A percentile compares a stretch with the other conserved stretches of the same genome.
Conservation (phyloP, 1,140 invertebrate genomes). For the Frieseomelitta varia region DNA sequence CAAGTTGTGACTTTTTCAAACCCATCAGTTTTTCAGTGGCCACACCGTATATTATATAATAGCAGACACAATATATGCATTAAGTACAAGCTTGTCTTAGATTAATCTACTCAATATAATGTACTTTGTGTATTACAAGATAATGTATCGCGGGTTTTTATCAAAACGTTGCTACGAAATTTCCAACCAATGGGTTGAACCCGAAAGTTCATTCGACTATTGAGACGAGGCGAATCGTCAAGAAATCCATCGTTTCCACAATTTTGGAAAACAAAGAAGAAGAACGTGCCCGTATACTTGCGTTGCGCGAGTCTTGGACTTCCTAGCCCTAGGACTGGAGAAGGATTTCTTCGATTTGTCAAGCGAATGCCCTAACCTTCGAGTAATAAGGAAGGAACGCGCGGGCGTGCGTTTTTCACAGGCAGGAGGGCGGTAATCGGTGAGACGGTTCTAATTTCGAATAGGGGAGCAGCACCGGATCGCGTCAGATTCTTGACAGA, state of each 20-base stretch:
- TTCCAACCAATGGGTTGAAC: background rate
- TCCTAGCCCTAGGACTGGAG: background rate
- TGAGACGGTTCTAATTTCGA: conserved; percentile 14
- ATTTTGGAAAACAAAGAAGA: background rate
- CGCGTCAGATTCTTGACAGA: conserved; percentile 55
- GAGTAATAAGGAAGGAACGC: background rate
- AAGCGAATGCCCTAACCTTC: background rate
- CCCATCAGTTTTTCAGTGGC: no score
- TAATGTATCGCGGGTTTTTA: background rate
- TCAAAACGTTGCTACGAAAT: no score
- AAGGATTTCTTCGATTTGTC: conserved; percentile 25
- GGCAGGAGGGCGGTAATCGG: background rate
- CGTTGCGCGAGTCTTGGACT: no score
- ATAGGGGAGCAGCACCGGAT: conserved; percentile 5
- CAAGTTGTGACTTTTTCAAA: no score
- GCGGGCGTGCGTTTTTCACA: background rate
- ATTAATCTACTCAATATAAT: no score
- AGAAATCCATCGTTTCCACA: background rate
- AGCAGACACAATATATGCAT: no score
- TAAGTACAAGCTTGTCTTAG: no score
- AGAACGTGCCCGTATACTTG: background rate
- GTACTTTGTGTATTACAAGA: no score
- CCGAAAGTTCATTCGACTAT: background rate
- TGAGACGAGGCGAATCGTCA: no score
- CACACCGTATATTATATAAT: no score